phyloP scores from a whole-genome alignment of 2,113 vertebrate genomes.

The Callithrix jacchus region DNA sequence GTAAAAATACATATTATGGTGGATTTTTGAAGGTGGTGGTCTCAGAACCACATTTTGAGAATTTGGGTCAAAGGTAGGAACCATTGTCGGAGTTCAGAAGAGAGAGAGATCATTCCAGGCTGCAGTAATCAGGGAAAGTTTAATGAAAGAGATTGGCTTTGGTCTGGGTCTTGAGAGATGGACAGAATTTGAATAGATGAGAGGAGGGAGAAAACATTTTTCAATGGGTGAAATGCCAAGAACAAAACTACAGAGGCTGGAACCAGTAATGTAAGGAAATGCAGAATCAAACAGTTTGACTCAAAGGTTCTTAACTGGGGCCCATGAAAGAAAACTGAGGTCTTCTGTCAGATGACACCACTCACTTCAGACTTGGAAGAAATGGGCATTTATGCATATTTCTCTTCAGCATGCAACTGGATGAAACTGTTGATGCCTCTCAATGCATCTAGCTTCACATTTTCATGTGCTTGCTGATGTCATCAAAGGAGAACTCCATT shows the following conservation, averaged over 20 bases:
- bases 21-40: not conserved
- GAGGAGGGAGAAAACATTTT: not conserved
- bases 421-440: not conserved
- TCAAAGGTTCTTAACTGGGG: not conserved
- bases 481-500: not conserved
- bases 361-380: not conserved
- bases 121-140: not conserved
- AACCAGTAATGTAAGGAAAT: not conserved
- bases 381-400: not conserved
- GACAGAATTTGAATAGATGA: not conserved
- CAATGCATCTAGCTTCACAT: not conserved
- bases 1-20: not conserved
- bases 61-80: not conserved
- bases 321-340: not conserved
- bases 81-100: not conserved
- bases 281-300: not conserved
- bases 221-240: conserved; percentile 1
- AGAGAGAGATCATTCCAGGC: conserved; percentile 8
- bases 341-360: not conserved
- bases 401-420: not conserved
- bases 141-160: not conserved
- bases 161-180: not conserved
- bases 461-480: conserved; percentile 5
- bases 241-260: not conserved
- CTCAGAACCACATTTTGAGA: conserved; percentile 10